Evolutionary conservation across 53 echinoderm and acorn worm genomes (phyloP).

Genomic region (Mesocentrotus franciscanus): DNA sequence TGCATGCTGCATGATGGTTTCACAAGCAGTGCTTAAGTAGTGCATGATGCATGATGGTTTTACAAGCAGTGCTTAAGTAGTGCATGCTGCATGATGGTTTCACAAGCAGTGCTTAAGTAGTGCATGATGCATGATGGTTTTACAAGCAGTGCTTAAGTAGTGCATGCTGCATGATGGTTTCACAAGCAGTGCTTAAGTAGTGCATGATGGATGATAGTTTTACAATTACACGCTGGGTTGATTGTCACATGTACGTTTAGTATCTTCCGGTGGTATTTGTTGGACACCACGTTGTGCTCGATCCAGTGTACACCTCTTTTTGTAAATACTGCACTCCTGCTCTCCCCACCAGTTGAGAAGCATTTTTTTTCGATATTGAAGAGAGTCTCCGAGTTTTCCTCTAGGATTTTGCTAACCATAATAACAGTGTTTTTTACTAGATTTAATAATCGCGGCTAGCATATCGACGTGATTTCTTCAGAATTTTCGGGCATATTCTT

Average conservation of each 20-base stretch:
- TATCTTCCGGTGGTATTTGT: neutral
- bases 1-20: too few relatives aligned
- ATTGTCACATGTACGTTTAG: neutral
- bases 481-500: neutral
- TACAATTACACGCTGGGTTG: neutral
- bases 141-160: too few relatives aligned
- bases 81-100: too few relatives aligned
- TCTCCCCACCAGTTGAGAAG: neutral
- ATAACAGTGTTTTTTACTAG: neutral
- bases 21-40: too few relatives aligned
- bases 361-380: neutral
- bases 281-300: neutral
- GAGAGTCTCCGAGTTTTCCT: neutral
- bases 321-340: neutral
- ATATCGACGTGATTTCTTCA: neutral
- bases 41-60: too few relatives aligned
- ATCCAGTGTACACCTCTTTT: neutral
- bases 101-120: too few relatives aligned
- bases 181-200: too few relatives aligned
- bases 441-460: neutral
- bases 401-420: neutral
- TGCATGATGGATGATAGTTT: too few relatives aligned
- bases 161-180: too few relatives aligned
- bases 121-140: too few relatives aligned
- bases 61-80: too few relatives aligned